A percentile compares a stretch with the other conserved stretches of the same genome.
Conservation (phyloP, 2,113 vertebrate species). For the Suricata suricatta region DNA sequence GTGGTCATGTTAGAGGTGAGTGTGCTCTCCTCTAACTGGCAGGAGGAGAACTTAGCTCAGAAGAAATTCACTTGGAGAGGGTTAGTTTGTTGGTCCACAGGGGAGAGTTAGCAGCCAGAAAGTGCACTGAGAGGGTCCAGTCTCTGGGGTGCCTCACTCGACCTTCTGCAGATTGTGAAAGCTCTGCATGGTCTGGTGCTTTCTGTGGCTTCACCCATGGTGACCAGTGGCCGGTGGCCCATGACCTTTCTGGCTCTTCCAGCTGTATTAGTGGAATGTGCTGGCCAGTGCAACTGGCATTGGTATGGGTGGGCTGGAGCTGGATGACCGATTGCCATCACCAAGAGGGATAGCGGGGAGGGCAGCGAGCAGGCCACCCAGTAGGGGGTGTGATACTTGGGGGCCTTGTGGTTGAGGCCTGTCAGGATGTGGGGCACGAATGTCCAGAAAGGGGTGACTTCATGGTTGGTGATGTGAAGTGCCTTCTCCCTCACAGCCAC, state of each 20-base stretch:
- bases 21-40: background rate
- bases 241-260: constrained; percentile 92
- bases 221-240: constrained; percentile 92
- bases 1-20: background rate
- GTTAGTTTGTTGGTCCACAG: background rate
- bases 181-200: constrained; percentile 91
- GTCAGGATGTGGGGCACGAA: constrained; percentile 94
- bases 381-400: constrained; percentile 93
- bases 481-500: constrained; percentile 91
- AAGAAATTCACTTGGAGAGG: background rate
- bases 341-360: constrained; percentile 89
- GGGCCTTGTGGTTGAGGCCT: constrained; percentile 93
- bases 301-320: constrained; percentile 92
- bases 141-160: constrained; percentile 65
- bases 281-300: constrained; percentile 95
- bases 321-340: constrained; percentile 88
- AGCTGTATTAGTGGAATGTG: constrained; percentile 96
- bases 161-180: constrained; percentile 88
- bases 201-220: constrained; percentile 89
- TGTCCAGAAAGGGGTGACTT: constrained; percentile 95
- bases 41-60: background rate
- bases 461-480: constrained; percentile 98
- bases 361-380: constrained; percentile 92
- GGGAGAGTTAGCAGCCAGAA: background rate
- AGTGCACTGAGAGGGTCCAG: accelerated